Evolutionary conservation across 2,888 invertebrate genomes (phyloP).

Genomic region (Anthrax anthrax): DNA sequence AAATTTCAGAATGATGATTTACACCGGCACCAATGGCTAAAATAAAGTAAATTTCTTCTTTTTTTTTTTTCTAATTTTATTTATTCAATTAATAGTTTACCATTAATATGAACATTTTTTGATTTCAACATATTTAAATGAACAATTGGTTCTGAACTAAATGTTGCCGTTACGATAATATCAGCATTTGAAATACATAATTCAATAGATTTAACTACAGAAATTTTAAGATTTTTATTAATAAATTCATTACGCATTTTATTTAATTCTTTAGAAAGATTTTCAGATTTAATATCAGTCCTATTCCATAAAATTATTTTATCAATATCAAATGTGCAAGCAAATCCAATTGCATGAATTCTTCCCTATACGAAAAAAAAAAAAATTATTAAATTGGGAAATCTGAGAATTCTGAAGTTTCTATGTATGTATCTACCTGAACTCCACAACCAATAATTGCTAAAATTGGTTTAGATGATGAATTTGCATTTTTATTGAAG

Average conservation of each 20-base stretch:
- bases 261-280: constrained; percentile 27
- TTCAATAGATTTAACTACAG: constrained; percentile 21
- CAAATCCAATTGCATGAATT: constrained; percentile 38
- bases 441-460: constrained; percentile 40
- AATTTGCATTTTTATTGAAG: constrained; percentile 13
- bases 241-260: constrained; percentile 9
- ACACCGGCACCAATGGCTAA: constrained; percentile 44
- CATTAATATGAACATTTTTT: constrained; percentile 46
- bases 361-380: constrained; percentile 16
- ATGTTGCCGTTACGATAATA: constrained; percentile 47
- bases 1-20: constrained; percentile 39
- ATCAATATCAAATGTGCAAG: constrained; percentile 31
- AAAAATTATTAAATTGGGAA: not conserved
- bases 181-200: constrained; percentile 43
- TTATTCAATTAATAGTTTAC: constrained; percentile 23
- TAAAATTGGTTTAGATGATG: constrained; percentile 14
- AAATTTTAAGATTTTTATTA: constrained; percentile 13
- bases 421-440: constrained; percentile 34
- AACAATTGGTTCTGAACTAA: constrained; percentile 37
- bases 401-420: too few species aligned
- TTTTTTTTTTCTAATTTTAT: not conserved
- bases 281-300: constrained; percentile 24
- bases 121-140: constrained; percentile 37
- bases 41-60: not conserved
- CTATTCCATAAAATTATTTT: constrained; percentile 45